Percentiles rank a stretch among this genome's conserved stretches.
These are phyloP conservation scores for Danio choprae DNA, from an alignment of 2,797 vertebrate species.

Conservation along the genomic window DNA sequence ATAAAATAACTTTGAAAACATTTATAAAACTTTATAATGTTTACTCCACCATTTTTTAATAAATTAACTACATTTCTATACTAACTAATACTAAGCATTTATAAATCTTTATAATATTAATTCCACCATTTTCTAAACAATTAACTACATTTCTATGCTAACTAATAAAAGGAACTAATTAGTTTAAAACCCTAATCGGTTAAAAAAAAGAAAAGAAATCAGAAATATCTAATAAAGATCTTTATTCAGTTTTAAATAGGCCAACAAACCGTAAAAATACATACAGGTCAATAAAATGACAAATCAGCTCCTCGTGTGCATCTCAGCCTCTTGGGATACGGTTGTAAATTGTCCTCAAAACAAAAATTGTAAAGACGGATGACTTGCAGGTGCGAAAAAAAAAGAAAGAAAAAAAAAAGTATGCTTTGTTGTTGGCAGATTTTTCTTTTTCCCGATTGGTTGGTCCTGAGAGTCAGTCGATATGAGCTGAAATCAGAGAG, in stretches of 20 bases:
- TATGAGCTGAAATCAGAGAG: conserved; percentile 24
- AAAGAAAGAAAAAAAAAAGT: background rate
- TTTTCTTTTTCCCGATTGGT: conserved; percentile 23
- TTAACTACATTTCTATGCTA: no score
- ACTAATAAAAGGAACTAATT: no score
- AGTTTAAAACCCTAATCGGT: no score
- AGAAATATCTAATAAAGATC: conserved; percentile 73
- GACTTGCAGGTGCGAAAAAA: conserved; percentile 16
- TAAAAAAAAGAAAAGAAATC: background rate
- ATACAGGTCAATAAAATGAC: conserved; percentile 72
- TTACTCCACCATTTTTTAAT: no score
- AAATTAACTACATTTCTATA: no score
- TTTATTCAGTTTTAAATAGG: conserved; percentile 83
- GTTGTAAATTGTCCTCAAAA: conserved; percentile 72
- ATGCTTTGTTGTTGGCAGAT: conserved; percentile 17
- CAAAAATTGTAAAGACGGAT: conserved; percentile 38
- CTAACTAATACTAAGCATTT: no score
- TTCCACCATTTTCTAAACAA: no score
- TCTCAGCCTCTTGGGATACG: conserved; percentile 69
- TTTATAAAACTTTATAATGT: no score
- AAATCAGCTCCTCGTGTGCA: conserved; percentile 77
- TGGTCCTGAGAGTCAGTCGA: conserved; percentile 54
- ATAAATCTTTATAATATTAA: no score
- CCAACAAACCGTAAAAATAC: conserved; percentile 75
- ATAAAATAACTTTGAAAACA: no score